These are phyloP conservation scores for Hypsibius dujardini DNA, from an alignment of 1,140 invertebrate genomes.

Conservation along the genomic window DNA sequence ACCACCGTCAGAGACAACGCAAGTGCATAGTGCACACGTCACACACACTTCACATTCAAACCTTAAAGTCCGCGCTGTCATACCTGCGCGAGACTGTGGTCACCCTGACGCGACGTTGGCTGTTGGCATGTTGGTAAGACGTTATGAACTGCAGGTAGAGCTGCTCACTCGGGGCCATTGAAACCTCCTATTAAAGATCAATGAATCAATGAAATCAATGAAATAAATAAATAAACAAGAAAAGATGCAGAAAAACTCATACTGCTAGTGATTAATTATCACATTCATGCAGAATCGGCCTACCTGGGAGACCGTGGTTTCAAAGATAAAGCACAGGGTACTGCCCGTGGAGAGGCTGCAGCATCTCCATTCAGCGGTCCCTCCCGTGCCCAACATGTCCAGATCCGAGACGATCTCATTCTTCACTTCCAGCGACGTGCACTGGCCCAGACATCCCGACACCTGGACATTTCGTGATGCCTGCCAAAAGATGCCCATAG, in stretches of 20 bases:
- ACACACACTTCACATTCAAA: too few relatives aligned
- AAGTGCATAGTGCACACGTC: too few relatives aligned
- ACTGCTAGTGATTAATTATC: not conserved
- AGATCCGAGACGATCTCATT: conserved; percentile 77
- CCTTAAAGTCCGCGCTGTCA: too few relatives aligned
- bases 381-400: conserved; percentile 77
- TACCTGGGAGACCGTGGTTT: conserved; percentile 69
- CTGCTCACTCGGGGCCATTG: conserved; percentile 78
- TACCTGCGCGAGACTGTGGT: conserved; percentile 89
- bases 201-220: not conserved
- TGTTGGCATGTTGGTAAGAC: conserved; percentile 93
- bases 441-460: conserved; percentile 84
- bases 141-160: conserved; percentile 97
- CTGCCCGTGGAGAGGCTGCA: conserved; percentile 80
- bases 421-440: conserved; percentile 67
- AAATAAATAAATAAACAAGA: not conserved
- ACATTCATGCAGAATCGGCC: not conserved
- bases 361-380: conserved; percentile 95
- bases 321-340: conserved; percentile 85
- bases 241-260: not conserved
- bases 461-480: conserved; percentile 46
- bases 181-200: conserved; percentile 62
- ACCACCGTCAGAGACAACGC: too few relatives aligned
- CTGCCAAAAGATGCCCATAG: conserved; percentile 33
- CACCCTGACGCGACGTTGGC: conserved; percentile 78